Evolutionary conservation across 2,888 invertebrate species (phyloP).

Genomic region (Diploptera punctata): DNA sequence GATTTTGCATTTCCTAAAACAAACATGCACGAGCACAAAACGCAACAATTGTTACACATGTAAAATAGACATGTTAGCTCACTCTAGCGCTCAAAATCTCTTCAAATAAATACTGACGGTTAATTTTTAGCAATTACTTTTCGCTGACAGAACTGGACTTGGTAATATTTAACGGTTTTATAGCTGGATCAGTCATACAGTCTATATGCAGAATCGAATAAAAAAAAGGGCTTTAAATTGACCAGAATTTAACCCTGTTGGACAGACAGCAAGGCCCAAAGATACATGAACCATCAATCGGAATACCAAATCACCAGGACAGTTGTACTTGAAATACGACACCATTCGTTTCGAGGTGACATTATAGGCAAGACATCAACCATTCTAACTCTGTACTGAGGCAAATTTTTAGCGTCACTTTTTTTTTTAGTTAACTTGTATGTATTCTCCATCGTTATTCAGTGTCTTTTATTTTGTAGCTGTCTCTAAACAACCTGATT

Average conservation of each 20-base stretch:
- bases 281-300: conserved; percentile 23
- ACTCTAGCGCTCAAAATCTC: conserved; percentile 8
- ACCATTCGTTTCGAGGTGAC: not conserved
- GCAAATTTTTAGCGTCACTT: not conserved
- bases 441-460: not conserved
- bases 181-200: conserved; percentile 17
- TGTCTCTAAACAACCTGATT: too few species aligned
- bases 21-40: too few species aligned
- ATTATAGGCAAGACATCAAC: not conserved
- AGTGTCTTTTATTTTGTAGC: too few species aligned
- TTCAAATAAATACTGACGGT: conserved; percentile 27
- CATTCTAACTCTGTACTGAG: not conserved
- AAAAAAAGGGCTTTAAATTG: not conserved
- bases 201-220: not conserved
- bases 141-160: not conserved
- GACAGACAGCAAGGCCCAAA: conserved; percentile 6
- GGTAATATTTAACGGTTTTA: conserved; percentile 29
- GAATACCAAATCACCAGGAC: conserved; percentile 10
- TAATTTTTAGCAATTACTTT: conserved; percentile 31
- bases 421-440: not conserved
- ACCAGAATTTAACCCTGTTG: not conserved
- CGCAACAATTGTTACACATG: too few species aligned
- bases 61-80: conserved; percentile 9
- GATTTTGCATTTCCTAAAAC: too few species aligned
- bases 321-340: conserved; percentile 25